Base-by-base conservation (phyloP, 2,113 vertebrate species). In the Stigmatopora argus region DNA sequence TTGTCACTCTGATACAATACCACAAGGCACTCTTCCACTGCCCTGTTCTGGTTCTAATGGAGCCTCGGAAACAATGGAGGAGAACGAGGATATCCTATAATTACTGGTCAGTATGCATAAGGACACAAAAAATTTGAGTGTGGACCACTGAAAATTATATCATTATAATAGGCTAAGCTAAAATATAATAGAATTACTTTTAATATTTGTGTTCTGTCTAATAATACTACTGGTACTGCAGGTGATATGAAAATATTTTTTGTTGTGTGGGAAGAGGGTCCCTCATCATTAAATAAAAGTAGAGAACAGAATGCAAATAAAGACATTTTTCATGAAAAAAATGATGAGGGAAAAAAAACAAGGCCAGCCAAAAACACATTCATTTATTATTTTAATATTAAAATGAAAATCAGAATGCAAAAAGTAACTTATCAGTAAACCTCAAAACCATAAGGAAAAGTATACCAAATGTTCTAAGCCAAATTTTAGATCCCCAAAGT, bases 401-500 rank as follows among this genome's bases (percentile, higher is more conserved):
- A 46, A 46, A 46, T 46, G 45, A 14, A 48, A 48, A 48, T 17
- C 14, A 48, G 19, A 52, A 12, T 41, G 7, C 38, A 21, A 52
- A 52, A 52, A 52, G 10, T 18, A 49, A 49, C 6, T 5, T 47
- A 49, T 21, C 49, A 52, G 49, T 3, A 52, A 52, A 52, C 7
- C n/a, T 21, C 19, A 53, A 52, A 77, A 67, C 77, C 59, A 74
- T 41, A 34, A 66, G 0, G 6, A 69, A 41, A 41, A 41, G 9
- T 10, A 8, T 7, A 80, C 74, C 62, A 81, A 80, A 81, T 72
- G 21, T 12, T 26, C 46, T 71, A n/a, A 62, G 55, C 59, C 18
- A 11, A 48, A 14, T 34, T 73, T 60, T 41, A 21, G 21, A 23
- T 19, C 31, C 7, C 31, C 34, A 18, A 17, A 17, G 31, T 58